phyloP scores from a whole-genome alignment of 2,888 invertebrate genomes.

The Mayetiola destructor region DNA sequence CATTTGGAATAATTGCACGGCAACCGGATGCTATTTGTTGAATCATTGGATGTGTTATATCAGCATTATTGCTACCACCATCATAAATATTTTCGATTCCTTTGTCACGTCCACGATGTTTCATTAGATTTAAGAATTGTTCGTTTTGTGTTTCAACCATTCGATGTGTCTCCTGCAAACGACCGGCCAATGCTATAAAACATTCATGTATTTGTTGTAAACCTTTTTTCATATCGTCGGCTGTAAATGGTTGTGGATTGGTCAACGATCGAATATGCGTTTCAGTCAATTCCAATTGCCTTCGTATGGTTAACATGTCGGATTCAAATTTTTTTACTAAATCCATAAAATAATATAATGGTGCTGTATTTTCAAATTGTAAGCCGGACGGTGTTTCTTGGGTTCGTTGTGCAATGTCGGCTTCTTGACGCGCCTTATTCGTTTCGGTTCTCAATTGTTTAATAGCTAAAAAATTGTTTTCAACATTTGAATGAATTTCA shows the following conservation, averaged over 20 bases:
- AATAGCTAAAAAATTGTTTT: constrained; percentile 32
- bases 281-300: constrained; percentile 58
- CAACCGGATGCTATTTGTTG: constrained; percentile 12
- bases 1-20: constrained; percentile 28
- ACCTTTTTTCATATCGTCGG: constrained; percentile 62
- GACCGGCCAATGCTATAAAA: constrained; percentile 74
- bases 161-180: constrained; percentile 64
- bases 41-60: constrained; percentile 16
- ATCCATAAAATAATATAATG: constrained; percentile 53
- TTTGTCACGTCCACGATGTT: constrained; percentile 54
- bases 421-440: constrained; percentile 53
- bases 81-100: constrained; percentile 56
- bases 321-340: constrained; percentile 54
- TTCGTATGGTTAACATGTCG: constrained; percentile 50
- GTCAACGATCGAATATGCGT: constrained; percentile 50
- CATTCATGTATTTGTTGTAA: constrained; percentile 74
- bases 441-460: constrained; percentile 49
- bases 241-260: constrained; percentile 47
- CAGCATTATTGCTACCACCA: constrained; percentile 19
- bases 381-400: constrained; percentile 60
- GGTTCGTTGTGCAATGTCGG: constrained; percentile 64
- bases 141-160: constrained; percentile 71
- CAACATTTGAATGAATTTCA: constrained; percentile 31
- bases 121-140: constrained; percentile 65
- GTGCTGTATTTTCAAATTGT: constrained; percentile 60